These are phyloP conservation scores for Nezara viridula DNA, from an alignment of 2,888 invertebrate genomes.

Conservation along the genomic window DNA sequence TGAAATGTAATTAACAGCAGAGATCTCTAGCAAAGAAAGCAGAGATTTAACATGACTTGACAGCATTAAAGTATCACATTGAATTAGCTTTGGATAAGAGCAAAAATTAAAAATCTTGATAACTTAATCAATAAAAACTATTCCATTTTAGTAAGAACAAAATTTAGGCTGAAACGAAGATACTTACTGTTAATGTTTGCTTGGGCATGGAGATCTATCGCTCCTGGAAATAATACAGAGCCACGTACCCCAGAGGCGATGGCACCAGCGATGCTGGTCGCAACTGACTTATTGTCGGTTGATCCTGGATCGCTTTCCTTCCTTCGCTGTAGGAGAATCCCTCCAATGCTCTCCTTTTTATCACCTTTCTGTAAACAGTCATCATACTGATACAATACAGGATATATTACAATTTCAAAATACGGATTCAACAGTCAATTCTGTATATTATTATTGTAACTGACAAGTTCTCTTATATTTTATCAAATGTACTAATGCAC, in stretches of 20 bases:
- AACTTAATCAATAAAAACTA: too few relatives aligned
- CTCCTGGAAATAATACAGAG: slow-evolving; percentile 66
- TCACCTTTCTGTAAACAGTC: slow-evolving; percentile 62
- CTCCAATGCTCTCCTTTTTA: slow-evolving; percentile 61
- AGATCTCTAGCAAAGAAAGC: too few relatives aligned
- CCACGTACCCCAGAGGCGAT: slow-evolving; percentile 66
- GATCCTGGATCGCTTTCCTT: slow-evolving; percentile 62
- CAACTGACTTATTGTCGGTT: slow-evolving; percentile 48
- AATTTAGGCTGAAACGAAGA: not conserved
- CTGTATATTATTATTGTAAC: too few relatives aligned
- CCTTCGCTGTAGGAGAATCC: slow-evolving; percentile 47
- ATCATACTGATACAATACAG: not conserved
- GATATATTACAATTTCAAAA: not conserved
- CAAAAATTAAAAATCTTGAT: too few relatives aligned
- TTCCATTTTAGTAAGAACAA: too few relatives aligned
- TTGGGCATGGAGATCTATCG: slow-evolving; percentile 62
- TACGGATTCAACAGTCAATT: too few relatives aligned
- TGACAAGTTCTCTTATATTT: too few relatives aligned
- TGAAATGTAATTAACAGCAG: not conserved
- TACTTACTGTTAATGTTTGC: slow-evolving; percentile 21
- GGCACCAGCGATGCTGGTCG: slow-evolving; percentile 59
- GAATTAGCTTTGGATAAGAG: too few relatives aligned
- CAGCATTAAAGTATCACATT: not conserved
- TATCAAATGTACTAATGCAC: too few relatives aligned
- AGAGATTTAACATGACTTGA: too few relatives aligned